Evolutionary conservation across 2,113 vertebrate species (phyloP), one percentile per base, ranked within the genome.

Genomic region (Passer montanus): DNA sequence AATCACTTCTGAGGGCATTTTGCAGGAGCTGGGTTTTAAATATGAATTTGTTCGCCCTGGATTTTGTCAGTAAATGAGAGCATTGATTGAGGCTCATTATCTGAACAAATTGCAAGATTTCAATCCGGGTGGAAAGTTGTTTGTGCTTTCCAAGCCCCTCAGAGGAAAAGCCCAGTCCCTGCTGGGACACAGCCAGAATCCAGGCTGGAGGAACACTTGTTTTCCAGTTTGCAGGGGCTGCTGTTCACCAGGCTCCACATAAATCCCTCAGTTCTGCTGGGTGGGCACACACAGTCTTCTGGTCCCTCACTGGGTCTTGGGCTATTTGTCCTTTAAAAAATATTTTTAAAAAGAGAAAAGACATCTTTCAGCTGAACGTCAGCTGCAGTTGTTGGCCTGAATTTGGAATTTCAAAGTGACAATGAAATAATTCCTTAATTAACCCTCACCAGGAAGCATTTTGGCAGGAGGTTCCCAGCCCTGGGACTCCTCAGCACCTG

Each of bases 41-140:
- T 69, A 75, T 37, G 89, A 93, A 91, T 66, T 91, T 87, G 18
- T 74, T 85, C 3, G 0, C 75, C 75, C 30, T 74, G 90, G 33
- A 82, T 95, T 93, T 64, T 90, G 55, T 84, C 72, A 49, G 52
- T 72, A 74, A 93, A 64, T 58, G 64, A 75, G 44, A 84, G 72
- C 79, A 86, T 86, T 93, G 92, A 89, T 89, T 93, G 79, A 83
- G 75, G 76, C 75, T 96, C 79, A 52, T 95, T 91, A 86, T 74
- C 92, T 74, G 64, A 84, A 84, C 30, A 10, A 80, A 90, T 2
- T 86, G 30, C 60, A 68, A 31, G 64, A 56, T 44, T 53, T 91
- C 68, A 84, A 2, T 55, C 85, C 0, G 0, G 15, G 76, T 63
- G 63, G 49, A 37, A 93, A 75, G 84, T 37, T 6, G 27, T n/a